Evolutionary conservation across 2,888 invertebrate genomes (phyloP), one percentile per base, ranked within the genome.

Genomic region (Rotaria macrura): DNA sequence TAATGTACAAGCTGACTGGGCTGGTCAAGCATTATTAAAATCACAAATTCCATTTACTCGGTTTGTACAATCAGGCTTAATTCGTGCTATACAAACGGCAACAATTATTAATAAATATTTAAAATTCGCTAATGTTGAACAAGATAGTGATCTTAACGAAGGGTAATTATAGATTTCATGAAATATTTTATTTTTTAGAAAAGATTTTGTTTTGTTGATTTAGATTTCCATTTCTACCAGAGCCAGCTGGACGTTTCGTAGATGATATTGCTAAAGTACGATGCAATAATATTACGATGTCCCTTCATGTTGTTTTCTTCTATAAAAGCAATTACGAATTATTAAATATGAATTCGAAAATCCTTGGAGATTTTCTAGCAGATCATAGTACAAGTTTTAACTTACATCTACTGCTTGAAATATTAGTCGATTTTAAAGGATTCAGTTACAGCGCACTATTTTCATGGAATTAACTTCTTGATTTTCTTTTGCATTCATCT

Each of bases 1-100:
- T 43, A 93, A 93, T 88, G 92, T 93, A 87, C 98, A 99, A 92
- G 98, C 98, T 0, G 93, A 94, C 57, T 90, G 93, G 57, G 95
- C 96, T 0, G 98, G 97, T 0, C 91, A 93, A 88, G 93, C 93
- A 40, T 91, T 99, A 85, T 20, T 17, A 12, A 52, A 84, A 49
- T 84, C 52, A 7, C 20, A 38, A 10, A 49, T 84, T 43, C 7
- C 38, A 49, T 84, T 84, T 84, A 54, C 49, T 52, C 84, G 84
- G 20, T 34, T 84, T 52, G 25, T 84, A 25, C 84, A 84, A 84
- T 84, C 84, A 25, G 84, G 54, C 25, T 10, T 84, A 6, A 84
- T 84, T 49, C 84, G 84, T 52, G 84, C 84, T 23, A 52, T 52
- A 38, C 84, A 84, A 43, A 84, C 84, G 10, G 84, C 84, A 49